Conservation (phyloP, 2,113 vertebrate species). For the Campylomormyrus tamandua region DNA sequence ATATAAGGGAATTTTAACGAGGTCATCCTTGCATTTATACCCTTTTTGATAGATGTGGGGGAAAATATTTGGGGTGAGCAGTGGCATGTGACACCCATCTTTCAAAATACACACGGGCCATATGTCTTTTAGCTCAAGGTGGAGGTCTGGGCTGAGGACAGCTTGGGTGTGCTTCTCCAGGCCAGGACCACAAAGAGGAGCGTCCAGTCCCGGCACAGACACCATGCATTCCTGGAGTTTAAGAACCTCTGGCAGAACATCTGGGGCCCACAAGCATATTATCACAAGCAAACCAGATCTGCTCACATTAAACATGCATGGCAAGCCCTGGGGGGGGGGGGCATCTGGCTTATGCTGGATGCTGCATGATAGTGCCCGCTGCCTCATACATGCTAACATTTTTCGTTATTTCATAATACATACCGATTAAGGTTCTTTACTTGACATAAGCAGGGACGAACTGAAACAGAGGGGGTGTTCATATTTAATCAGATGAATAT, state of each 20-base stretch:
- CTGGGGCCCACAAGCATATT: not conserved
- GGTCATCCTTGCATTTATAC: not conserved
- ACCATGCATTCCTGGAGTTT: not conserved
- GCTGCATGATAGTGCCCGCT: not conserved
- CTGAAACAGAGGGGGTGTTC: not conserved
- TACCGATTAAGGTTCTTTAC: not conserved
- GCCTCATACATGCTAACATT: not conserved
- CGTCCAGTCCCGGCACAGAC: too few relatives aligned
- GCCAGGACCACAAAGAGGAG: not conserved
- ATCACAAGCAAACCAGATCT: not conserved
- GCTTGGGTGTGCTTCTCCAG: not conserved
- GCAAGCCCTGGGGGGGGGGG: not conserved
- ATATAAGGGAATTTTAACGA: not conserved
- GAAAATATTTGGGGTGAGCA: not conserved
- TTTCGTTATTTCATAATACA: not conserved
- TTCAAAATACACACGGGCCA: not conserved
- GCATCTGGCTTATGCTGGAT: not conserved
- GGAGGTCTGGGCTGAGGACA: not conserved
- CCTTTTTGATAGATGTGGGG: not conserved
- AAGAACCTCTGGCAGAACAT: not conserved
- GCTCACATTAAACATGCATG: not conserved
- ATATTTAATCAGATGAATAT: not conserved
- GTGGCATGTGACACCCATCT: not conserved
- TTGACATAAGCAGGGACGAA: not conserved
- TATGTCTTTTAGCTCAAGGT: not conserved